These are phyloP conservation scores for Nibea albiflora DNA, from an alignment of 2,113 vertebrate genomes.

Conservation along the genomic window DNA sequence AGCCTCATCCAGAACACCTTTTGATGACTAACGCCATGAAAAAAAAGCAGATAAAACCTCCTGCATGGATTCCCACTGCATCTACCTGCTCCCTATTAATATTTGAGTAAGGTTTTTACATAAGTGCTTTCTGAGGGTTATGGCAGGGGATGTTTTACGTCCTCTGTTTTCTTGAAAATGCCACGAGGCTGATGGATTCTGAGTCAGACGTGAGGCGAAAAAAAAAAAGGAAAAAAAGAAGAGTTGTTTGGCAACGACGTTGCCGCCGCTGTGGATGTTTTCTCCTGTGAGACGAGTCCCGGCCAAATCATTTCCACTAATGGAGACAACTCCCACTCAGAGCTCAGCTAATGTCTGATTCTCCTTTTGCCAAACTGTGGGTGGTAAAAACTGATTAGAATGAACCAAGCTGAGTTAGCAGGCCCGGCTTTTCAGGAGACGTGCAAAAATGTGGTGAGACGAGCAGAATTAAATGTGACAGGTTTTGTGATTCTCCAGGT, in stretches of 20 bases:
- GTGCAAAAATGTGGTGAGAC: slow-evolving; percentile 10
- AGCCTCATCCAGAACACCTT: not conserved
- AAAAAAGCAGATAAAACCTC: slow-evolving; percentile 35
- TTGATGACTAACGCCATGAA: slow-evolving; percentile 44
- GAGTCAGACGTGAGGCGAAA: slow-evolving; percentile 41
- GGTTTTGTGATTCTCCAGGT: not conserved
- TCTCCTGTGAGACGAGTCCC: slow-evolving; percentile 27
- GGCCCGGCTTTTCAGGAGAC: not conserved
- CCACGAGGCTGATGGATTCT: slow-evolving; percentile 43
- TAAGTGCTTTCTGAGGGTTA: slow-evolving; percentile 51
- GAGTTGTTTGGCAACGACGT: slow-evolving; percentile 32
- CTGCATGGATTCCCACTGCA: not conserved
- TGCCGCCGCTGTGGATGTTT: slow-evolving; percentile 17
- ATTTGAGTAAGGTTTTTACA: slow-evolving; percentile 39
- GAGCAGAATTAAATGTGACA: slow-evolving; percentile 4
- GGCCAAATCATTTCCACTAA: slow-evolving; percentile 75
- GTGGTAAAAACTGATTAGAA: slow-evolving; percentile 50
- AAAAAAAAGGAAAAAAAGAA: not conserved
- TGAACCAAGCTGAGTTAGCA: slow-evolving; percentile 56
- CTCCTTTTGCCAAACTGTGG: slow-evolving; percentile 56
- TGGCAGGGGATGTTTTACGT: slow-evolving; percentile 42
- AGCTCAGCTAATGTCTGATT: slow-evolving; percentile 51
- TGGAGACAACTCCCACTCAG: slow-evolving; percentile 65
- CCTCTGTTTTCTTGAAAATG: slow-evolving; percentile 34
- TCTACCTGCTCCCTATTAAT: slow-evolving; percentile 51